These are phyloP conservation scores for Macroglossus sobrinus DNA, from an alignment of 2,113 vertebrate genomes.

Conservation along the genomic window DNA sequence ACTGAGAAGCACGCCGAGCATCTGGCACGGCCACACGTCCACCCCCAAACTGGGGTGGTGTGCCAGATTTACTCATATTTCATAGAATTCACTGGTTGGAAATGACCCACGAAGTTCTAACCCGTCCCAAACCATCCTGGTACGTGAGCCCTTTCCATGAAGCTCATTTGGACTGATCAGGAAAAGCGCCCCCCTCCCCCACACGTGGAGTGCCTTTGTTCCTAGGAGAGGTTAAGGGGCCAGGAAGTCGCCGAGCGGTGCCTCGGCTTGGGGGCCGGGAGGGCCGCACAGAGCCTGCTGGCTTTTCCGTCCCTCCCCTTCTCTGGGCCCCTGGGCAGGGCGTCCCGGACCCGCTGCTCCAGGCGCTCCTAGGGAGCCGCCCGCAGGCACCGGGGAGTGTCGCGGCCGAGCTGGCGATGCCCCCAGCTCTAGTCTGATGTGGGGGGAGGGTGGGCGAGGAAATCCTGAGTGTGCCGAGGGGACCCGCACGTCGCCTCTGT, in stretches of 20 bases:
- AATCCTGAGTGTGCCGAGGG: neutral
- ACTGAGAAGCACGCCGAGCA: neutral
- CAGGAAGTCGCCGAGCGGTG: neutral
- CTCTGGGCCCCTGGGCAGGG: neutral
- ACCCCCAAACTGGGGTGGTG: neutral
- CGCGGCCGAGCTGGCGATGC: neutral
- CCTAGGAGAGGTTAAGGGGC: neutral
- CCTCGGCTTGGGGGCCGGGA: neutral
- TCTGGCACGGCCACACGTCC: neutral
- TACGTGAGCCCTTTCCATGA: neutral
- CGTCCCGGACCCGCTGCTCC: neutral
- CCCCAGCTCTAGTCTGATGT: neutral
- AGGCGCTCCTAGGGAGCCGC: neutral
- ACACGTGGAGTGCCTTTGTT: neutral
- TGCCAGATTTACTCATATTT: neutral
- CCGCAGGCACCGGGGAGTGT: neutral
- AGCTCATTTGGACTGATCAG: neutral
- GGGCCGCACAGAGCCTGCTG: neutral
- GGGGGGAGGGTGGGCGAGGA: neutral
- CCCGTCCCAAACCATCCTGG: neutral
- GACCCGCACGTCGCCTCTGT: neutral
- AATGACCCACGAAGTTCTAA: neutral
- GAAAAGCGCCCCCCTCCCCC: neutral
- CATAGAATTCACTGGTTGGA: neutral
- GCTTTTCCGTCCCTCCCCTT: neutral